Evolutionary conservation across 64 coral and sea anemone genomes (phyloP).

Genomic region (Catalaphyllia jardinei): DNA sequence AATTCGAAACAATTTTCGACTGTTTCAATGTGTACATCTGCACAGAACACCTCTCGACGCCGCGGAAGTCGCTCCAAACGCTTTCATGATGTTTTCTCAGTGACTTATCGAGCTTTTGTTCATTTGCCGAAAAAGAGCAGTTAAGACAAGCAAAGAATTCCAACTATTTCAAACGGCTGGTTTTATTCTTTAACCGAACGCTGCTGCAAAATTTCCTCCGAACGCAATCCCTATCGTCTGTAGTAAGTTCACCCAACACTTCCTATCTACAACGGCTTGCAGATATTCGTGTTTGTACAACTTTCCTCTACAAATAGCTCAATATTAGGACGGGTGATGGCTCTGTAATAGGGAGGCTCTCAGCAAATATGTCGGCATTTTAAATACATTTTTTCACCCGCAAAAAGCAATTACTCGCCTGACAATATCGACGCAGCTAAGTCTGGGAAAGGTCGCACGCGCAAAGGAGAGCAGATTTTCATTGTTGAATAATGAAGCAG

Average conservation of each 20-base stretch:
- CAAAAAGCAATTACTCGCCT: constrained; percentile 20
- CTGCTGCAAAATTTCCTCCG: neutral
- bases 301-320: neutral
- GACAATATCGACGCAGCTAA: neutral
- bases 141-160: constrained; percentile 37
- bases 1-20: neutral
- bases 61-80: constrained; percentile 7
- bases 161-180: constrained; percentile 31
- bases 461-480: neutral
- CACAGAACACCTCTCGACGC: neutral
- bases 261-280: neutral
- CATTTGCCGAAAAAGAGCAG: constrained; percentile 22
- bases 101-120: constrained; percentile 35
- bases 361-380: constrained; percentile 13
- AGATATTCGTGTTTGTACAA: neutral
- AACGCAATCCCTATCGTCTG: neutral
- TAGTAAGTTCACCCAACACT: neutral
- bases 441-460: neutral
- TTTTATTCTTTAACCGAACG: neutral
- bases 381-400: neutral
- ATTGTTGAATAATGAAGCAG: neutral
- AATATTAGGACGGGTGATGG: neutral
- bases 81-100: constrained; percentile 31
- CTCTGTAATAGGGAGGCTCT: neutral
- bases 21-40: neutral